Evolutionary conservation across 1,140 invertebrate species (phyloP).

Genomic region (Ctenoplectra terminalis): DNA sequence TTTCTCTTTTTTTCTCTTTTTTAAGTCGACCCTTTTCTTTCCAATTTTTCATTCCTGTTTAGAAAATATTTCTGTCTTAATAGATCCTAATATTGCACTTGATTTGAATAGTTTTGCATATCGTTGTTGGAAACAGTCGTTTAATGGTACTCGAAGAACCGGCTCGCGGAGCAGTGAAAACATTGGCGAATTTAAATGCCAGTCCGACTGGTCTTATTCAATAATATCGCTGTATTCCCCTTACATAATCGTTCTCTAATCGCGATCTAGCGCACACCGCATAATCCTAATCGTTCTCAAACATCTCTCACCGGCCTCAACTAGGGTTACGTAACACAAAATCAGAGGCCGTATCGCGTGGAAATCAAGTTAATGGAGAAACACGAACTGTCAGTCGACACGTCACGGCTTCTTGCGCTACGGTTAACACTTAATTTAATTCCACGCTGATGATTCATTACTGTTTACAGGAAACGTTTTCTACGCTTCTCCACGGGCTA

Average conservation of each 20-base stretch:
- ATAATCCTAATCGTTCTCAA: constrained; percentile 21
- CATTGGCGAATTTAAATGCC: constrained; percentile 25
- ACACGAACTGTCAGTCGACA: not conserved
- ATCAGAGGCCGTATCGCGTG: not conserved
- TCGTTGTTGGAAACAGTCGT: no score
- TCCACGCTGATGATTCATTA: constrained; percentile 31
- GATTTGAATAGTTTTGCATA: constrained; percentile 7
- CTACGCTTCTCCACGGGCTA: not conserved
- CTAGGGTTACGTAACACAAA: constrained; percentile 2
- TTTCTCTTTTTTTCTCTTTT: no score
- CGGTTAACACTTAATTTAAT: constrained; percentile 29
- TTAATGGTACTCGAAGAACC: constrained; percentile 1
- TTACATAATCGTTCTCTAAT: constrained; percentile 41
- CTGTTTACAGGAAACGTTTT: constrained; percentile 26
- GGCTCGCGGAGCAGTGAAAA: not conserved
- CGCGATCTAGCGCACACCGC: not conserved
- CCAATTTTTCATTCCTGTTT: not conserved
- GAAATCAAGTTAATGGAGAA: constrained; percentile 20
- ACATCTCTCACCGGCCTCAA: not conserved
- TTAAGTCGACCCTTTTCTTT: no score
- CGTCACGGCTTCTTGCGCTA: constrained; percentile 25
- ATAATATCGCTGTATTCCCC: not conserved
- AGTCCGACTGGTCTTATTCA: constrained; percentile 3
- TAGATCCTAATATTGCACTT: not conserved
- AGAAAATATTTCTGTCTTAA: not conserved